Base-by-base conservation (phyloP, 2,888 invertebrate genomes). In the Drosophila tanythrix region DNA sequence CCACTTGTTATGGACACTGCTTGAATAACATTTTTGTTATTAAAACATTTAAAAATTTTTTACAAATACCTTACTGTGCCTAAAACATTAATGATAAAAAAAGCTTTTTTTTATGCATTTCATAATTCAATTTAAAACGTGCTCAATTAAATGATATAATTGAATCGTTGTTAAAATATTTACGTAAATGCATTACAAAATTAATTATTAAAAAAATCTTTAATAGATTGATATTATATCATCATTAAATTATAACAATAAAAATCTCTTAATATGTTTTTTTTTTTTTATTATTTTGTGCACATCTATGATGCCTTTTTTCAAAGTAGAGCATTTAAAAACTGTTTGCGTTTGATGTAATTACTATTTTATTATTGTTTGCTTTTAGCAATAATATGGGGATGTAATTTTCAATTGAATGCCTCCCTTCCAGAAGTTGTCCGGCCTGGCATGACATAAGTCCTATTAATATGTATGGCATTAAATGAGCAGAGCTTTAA, bases 1-100 rank as follows among this genome's bases (percentile, higher is more conserved):
- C 33, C 10, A 70, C 46, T 43, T 43, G 70, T 79, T 77, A 53
- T 43, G 50, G 60, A n/a, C 29, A 35, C 50, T 13, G 48, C 13
- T 13, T 40, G 13, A n/a, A 31, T 25, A 21, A 21, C 4, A 40
- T 25, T 67, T 29, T 3, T 7, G 13, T 1, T 21, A 18, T 33
- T 35, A 11, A 65, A 33, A 10, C 13, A 66, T 55, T 55, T 35
- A 10, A 67, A 7, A 55, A 27, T 33, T 56, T 36, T 50, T 50
- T 33, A 29, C 11, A 29, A 29, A 38, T 50, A 53, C 21, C 29
- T 36, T 21, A 29, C 3, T 29, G 2, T 29, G 7, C 18, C 11
- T 43, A 43, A 11, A 21, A 11, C 5, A 43, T 35, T 2, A 13
- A 21, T 13, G 11, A n/a, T 6, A 11, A n/a, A 6, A 29, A 50